These are phyloP conservation scores for Athripsodes cinereus DNA, from an alignment of 2,888 invertebrate genomes.

Conservation along the genomic window DNA sequence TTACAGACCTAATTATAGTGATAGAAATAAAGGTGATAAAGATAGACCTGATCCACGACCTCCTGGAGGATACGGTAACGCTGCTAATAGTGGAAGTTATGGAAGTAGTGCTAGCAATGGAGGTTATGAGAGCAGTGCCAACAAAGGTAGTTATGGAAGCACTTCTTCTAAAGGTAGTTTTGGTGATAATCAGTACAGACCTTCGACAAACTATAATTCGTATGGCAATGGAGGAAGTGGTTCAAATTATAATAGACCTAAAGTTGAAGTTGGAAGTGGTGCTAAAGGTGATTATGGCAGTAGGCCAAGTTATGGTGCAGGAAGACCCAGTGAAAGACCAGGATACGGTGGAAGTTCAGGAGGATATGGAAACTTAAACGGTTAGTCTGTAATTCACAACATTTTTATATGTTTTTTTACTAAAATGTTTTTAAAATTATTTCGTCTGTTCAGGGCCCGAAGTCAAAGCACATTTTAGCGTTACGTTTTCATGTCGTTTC, in stretches of 20 bases:
- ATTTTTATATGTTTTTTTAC: too few species aligned
- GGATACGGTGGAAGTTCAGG: background rate
- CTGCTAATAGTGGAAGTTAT: background rate
- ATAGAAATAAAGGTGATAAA: slow-evolving; percentile 5
- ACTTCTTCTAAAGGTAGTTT: background rate
- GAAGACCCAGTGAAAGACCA: slow-evolving; percentile 3
- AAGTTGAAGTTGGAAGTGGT: background rate
- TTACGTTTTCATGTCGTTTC: too few species aligned
- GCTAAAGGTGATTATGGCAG: background rate
- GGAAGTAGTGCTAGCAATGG: too few species aligned
- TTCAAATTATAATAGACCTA: background rate
- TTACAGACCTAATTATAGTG: background rate
- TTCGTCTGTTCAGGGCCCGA: too few species aligned
- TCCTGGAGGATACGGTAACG: background rate
- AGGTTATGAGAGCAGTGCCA: background rate
- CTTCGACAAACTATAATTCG: background rate
- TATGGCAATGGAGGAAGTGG: background rate
- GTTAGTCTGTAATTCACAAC: too few species aligned
- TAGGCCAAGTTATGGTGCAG: background rate
- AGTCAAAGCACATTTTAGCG: too few species aligned
- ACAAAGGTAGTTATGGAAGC: too few species aligned
- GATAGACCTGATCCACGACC: slow-evolving; percentile 13
- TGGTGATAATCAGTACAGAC: background rate
- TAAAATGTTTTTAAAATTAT: too few species aligned
- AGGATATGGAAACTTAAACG: background rate